These are phyloP conservation scores for Zaprionus lineosus DNA, from an alignment of 2,888 invertebrate genomes.

Conservation along the genomic window DNA sequence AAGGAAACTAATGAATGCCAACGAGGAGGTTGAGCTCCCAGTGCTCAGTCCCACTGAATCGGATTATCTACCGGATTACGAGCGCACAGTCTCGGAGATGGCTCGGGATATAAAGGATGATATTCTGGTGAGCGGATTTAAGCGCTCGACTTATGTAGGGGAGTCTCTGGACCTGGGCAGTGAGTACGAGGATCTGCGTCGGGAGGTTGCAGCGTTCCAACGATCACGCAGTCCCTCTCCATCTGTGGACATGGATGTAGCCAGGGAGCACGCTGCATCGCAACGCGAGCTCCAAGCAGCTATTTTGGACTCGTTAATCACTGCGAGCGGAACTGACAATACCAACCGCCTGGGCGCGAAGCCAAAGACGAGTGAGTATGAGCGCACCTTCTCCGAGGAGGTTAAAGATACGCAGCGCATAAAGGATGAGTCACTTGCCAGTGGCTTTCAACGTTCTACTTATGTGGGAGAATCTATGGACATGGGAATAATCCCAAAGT, in stretches of 20 bases:
- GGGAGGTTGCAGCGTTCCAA: constrained; percentile 65
- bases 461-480: constrained; percentile 66
- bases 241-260: constrained; percentile 37
- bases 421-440: constrained; percentile 54
- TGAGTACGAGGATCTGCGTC: constrained; percentile 66
- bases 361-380: constrained; percentile 66
- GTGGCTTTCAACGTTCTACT: constrained; percentile 58
- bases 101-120: constrained; percentile 77
- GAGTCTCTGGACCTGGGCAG: constrained; percentile 79
- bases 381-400: constrained; percentile 60
- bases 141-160: constrained; percentile 81
- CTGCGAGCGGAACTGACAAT: constrained; percentile 26
- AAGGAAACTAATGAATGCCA: constrained; percentile 62
- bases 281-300: constrained; percentile 76
- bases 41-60: constrained; percentile 52
- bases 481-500: constrained; percentile 49
- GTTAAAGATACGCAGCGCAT: constrained; percentile 58
- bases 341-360: constrained; percentile 66
- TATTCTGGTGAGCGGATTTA: constrained; percentile 69
- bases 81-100: constrained; percentile 77
- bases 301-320: constrained; percentile 76
- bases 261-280: constrained; percentile 51
- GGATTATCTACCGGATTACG: constrained; percentile 53
- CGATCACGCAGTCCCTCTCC: constrained; percentile 80
- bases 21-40: constrained; percentile 73